phyloP scores from a whole-genome alignment of 2,113 vertebrate genomes.

The Colistium nudipinnis region DNA sequence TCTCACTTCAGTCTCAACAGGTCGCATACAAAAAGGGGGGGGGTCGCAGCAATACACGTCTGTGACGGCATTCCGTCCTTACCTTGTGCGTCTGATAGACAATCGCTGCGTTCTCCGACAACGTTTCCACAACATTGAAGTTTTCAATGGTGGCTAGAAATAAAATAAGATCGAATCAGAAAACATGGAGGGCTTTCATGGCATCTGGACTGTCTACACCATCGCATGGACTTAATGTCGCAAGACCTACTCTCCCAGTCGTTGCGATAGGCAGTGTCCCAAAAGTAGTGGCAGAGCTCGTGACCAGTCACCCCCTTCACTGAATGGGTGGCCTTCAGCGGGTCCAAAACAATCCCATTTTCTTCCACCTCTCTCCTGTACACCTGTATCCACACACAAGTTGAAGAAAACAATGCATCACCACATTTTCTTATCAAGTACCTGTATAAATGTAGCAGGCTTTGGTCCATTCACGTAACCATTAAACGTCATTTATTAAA shows the following conservation, averaged over 20 bases:
- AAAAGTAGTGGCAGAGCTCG: slow-evolving; percentile 97
- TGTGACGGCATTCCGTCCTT: slow-evolving; percentile 1
- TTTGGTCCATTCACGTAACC: background rate
- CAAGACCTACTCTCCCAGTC: slow-evolving; percentile 96
- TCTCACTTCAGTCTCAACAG: background rate
- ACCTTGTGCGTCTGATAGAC: slow-evolving; percentile 98
- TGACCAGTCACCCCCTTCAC: slow-evolving; percentile 97
- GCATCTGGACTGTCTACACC: background rate
- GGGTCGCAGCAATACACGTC: no score
- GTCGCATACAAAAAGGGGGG: background rate
- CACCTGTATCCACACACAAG: slow-evolving; percentile 80
- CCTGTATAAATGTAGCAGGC: background rate
- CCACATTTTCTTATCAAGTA: background rate
- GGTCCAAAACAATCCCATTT: slow-evolving; percentile 95
- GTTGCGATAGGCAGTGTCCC: slow-evolving; percentile 94
- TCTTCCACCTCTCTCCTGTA: slow-evolving; percentile 98
- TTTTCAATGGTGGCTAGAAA: slow-evolving; percentile 94
- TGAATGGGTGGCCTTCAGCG: slow-evolving; percentile 94
- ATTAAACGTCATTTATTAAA: no score
- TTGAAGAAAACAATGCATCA: background rate
- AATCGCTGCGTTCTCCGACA: slow-evolving; percentile 92
- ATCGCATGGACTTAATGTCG: fast-evolving
- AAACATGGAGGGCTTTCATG: fast-evolving
- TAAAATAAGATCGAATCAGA: background rate
- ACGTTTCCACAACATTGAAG: slow-evolving; percentile 92